Evolutionary conservation across 2,797 vertebrate genomes (phyloP).

Genomic region (Rhynchonycteris naso): DNA sequence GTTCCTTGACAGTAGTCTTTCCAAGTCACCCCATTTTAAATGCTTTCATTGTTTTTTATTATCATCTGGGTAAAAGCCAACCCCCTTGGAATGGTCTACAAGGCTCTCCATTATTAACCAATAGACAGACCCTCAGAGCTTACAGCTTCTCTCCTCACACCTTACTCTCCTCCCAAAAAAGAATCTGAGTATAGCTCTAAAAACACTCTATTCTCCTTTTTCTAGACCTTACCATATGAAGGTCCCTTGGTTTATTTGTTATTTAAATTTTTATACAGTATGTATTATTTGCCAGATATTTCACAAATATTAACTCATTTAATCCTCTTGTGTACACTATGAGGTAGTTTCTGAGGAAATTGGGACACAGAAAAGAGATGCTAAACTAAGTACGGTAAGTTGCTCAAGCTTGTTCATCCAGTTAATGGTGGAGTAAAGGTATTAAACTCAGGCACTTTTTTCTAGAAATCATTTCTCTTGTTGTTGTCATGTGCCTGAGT

Average conservation of each 20-base stretch:
- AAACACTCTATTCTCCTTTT: background rate
- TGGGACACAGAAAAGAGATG: background rate
- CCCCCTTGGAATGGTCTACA: background rate
- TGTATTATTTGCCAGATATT: background rate
- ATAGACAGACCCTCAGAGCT: background rate
- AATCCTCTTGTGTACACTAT: background rate
- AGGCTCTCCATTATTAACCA: background rate
- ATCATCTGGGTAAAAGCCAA: background rate
- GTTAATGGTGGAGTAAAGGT: background rate
- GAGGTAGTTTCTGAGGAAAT: background rate
- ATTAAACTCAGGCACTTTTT: background rate
- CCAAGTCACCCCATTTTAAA: background rate
- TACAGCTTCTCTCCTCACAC: background rate
- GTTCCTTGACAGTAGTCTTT: background rate
- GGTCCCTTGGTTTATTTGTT: background rate
- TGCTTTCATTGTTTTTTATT: background rate
- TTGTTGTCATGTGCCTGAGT: background rate
- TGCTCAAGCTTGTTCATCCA: background rate
- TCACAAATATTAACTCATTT: background rate
- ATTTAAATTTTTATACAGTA: background rate
- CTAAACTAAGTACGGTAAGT: no score
- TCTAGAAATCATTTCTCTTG: background rate
- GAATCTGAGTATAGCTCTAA: background rate
- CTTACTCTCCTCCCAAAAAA: background rate
- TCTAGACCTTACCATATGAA: background rate